Evolutionary conservation across 2,888 invertebrate species (phyloP).

Genomic region (Drosophila formosana): DNA sequence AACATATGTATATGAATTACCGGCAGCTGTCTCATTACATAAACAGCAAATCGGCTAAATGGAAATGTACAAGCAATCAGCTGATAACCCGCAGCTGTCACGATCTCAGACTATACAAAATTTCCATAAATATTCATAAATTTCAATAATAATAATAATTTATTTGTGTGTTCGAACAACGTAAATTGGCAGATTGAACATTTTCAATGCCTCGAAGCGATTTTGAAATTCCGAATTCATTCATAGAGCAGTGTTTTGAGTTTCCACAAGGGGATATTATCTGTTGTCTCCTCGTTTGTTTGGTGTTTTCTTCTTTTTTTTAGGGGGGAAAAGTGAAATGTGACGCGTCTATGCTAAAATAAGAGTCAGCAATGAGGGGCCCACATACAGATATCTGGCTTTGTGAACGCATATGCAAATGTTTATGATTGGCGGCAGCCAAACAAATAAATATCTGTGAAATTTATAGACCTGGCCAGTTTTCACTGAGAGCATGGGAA

Average conservation of each 20-base stretch:
- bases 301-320: not conserved
- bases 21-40: slow-evolving; percentile 51
- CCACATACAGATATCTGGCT: slow-evolving; percentile 51
- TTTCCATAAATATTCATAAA: slow-evolving; percentile 51
- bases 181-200: slow-evolving; percentile 28
- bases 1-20: slow-evolving; percentile 29
- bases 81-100: slow-evolving; percentile 68
- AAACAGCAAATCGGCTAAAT: slow-evolving; percentile 12
- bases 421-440: slow-evolving; percentile 54
- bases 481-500: slow-evolving; percentile 34
- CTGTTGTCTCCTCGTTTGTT: slow-evolving; percentile 15
- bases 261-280: slow-evolving; percentile 27
- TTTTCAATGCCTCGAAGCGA: slow-evolving; percentile 31
- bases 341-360: slow-evolving; percentile 72
- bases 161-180: slow-evolving; percentile 14
- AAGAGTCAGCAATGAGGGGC: slow-evolving; percentile 28
- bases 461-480: slow-evolving; percentile 13
- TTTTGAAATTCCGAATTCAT: slow-evolving; percentile 51
- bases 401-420: slow-evolving; percentile 76
- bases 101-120: slow-evolving; percentile 41
- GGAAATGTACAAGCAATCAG: slow-evolving; percentile 18
- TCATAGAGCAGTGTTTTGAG: slow-evolving; percentile 36
- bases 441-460: slow-evolving; percentile 15
- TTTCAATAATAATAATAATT: slow-evolving; percentile 33
- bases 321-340: slow-evolving; percentile 69